A percentile compares a stretch with the other conserved stretches of the same genome.
Conservation (phyloP, 2,797 vertebrate species). For the Microctenopoma steveboyesi region DNA sequence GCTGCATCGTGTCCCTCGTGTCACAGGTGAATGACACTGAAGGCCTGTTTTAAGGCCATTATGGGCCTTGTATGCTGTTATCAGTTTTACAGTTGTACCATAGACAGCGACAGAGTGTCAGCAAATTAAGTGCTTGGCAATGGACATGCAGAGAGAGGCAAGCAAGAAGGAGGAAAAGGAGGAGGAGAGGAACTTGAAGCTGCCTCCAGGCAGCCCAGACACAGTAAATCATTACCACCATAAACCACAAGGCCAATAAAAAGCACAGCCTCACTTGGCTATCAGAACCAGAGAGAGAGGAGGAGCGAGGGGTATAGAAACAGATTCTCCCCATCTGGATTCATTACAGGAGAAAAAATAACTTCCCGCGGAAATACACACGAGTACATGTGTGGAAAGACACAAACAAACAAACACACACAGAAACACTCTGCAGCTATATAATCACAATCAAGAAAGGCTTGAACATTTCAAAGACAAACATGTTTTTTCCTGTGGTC, state of each 20-base stretch:
- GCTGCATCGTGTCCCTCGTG: slow-evolving; percentile 26
- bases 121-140: slow-evolving; percentile 63
- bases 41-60: slow-evolving; percentile 42
- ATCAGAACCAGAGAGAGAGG: slow-evolving; percentile 74
- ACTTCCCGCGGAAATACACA: slow-evolving; percentile 73
- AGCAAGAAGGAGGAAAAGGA: slow-evolving; percentile 28
- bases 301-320: slow-evolving; percentile 71
- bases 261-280: slow-evolving; percentile 77
- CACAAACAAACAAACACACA: slow-evolving; percentile 10
- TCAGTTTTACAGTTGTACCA: slow-evolving; percentile 56
- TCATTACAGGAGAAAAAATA: slow-evolving; percentile 82
- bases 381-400: slow-evolving; percentile 18
- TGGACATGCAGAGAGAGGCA: slow-evolving; percentile 42
- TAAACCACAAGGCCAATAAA: slow-evolving; percentile 84
- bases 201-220: slow-evolving; percentile 76
- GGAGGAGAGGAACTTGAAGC: slow-evolving; percentile 72
- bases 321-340: slow-evolving; percentile 85
- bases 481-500: slow-evolving; percentile 90
- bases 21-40: slow-evolving; percentile 32
- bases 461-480: slow-evolving; percentile 87
- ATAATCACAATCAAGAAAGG: slow-evolving; percentile 84
- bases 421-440: slow-evolving; percentile 27
- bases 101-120: slow-evolving; percentile 67
- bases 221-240: slow-evolving; percentile 82
- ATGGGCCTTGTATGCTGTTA: slow-evolving; percentile 19